Base-by-base conservation (phyloP, 2,888 invertebrate genomes). In the Trimorus sp. region DNA sequence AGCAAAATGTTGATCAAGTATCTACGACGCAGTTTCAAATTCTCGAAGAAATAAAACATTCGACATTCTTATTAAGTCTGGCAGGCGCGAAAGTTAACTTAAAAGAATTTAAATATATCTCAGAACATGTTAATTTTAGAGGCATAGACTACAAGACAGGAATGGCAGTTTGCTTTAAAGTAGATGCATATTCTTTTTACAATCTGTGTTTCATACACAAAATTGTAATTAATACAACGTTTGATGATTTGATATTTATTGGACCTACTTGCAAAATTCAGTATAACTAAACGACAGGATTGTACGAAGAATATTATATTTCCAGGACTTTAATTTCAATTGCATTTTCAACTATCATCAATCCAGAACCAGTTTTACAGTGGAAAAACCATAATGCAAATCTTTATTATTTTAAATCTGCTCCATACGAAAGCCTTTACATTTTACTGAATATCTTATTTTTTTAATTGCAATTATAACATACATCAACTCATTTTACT, bases 361-460 rank as follows among this genome's bases (percentile, higher is more conserved):
- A 9, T 53, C 51, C 60, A 16, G 60, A 49, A 60, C 59, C 60
- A 37, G n/a, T 70, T n/a, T 40, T 70, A 26, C 59, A 60, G 51
- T 36, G 49, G 53, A 49, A 40, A 26, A 26, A 51, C 60, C n/a
- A 58, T 16, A 26, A 60, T 8, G 37, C 51, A 36, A 38, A 40
- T 26, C 51, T 37, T 15, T 70, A 37, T 37, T 69, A 69, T 69
- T 58, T 69, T 8, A 69, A 69, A 49, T 69, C 69, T 48, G 69
- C 56, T 15, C 58, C 69, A 58, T 58, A 42, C 37, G 48, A 69
- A 14, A 42, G 8, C 12, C 9, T 66, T 7, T 66, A 62, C 48
- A n/a, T 62, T 26, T 16, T 48, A 7, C 9, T 4, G n/a, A 14
- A n/a, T 5, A 40, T 12, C n/a, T 6, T 38, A 7, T 14, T 12